These are phyloP conservation scores for Schmidtea mediterranea DNA, from an alignment of 1,140 invertebrate species.

Conservation along the genomic window DNA sequence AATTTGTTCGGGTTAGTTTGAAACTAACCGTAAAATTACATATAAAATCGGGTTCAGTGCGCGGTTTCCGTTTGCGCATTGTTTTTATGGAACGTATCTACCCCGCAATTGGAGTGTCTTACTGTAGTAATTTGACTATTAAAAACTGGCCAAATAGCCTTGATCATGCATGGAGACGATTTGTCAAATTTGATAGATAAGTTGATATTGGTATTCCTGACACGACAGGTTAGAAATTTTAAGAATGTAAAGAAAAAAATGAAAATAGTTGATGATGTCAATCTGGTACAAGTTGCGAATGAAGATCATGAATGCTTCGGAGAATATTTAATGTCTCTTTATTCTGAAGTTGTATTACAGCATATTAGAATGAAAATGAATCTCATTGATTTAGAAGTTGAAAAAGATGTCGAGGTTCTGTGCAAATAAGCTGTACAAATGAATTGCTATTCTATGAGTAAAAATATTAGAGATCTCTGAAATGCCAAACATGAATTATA, in stretches of 20 bases:
- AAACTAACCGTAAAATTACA: no score
- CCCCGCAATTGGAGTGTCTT: no score
- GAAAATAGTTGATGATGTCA: conserved; percentile 42
- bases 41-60: no score
- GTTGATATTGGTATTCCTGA: conserved; percentile 71
- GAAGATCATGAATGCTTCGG: conserved; percentile 60
- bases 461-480: conserved; percentile 84
- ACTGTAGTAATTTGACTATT: conserved; percentile 77
- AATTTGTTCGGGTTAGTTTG: no score
- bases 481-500: conserved; percentile 88
- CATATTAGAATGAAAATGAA: conserved; percentile 99
- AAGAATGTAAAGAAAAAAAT: conserved; percentile 45
- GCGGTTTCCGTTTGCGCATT: no score
- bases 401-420: conserved; percentile 69
- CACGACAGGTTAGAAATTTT: conserved; percentile 56
- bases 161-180: conserved; percentile 72
- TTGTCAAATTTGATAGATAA: conserved; percentile 70
- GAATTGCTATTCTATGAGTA: conserved; percentile 61
- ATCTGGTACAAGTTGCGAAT: conserved; percentile 38
- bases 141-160: conserved; percentile 82
- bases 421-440: background rate
- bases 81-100: no score
- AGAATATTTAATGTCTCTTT: conserved; percentile 85
- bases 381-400: conserved; percentile 92
- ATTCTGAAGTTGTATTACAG: conserved; percentile 90